Base-by-base conservation (phyloP, 30 jellyfish, hydroid and myxozoan genomes). In the Nemopilema nomurai region DNA sequence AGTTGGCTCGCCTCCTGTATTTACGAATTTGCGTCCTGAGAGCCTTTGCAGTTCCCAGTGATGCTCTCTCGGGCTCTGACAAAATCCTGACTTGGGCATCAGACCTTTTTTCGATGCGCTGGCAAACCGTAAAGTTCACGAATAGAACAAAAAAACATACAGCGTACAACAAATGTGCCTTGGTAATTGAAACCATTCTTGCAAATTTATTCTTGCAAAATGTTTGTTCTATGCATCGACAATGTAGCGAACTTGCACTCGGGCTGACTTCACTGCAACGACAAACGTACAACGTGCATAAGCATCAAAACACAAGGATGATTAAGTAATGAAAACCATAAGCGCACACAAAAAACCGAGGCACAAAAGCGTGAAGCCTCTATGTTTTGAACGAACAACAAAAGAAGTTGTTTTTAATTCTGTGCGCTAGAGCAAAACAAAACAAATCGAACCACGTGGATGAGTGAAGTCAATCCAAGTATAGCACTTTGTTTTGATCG, bases 371-470 rank as follows among this genome's bases (percentile, higher is more conserved):
- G 90, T 81, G 90, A 81, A 81, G 77, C 87, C 33, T 53, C 28
- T 57, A 71, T 69, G 90, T 81, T 52, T 62, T 68, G 32, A 20
- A 52, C 76, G 30, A 69, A 81, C 90, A 81, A 81, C 57, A 41
- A 81, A 51, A 82, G 57, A 81, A 81, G 51, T 81, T 81, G 90
- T 81, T 81, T 81, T 81, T 69, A 69, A 81, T 81, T 68, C 90
- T n/a, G 80, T 33, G 90, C 90, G 71, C 30, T 66, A 80, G 81
- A 80, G 87, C 87, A 68, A 81, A 81, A 69, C 90, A 81, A 81
- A 81, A 81, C 89, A 81, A 69, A 73, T n/a, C 68, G 62, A 69
- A 67, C 82, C 90, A 81, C 90, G 90, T 81, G 90, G 31, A 81
- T 17, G 64, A 28, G 68, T 69, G n/a, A 27, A 49, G 90, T 81